A percentile compares a stretch with the other conserved stretches of the same genome.
These are phyloP conservation scores for Lepeophtheirus salmonis DNA, from an alignment of 1,140 invertebrate genomes.

Conservation along the genomic window DNA sequence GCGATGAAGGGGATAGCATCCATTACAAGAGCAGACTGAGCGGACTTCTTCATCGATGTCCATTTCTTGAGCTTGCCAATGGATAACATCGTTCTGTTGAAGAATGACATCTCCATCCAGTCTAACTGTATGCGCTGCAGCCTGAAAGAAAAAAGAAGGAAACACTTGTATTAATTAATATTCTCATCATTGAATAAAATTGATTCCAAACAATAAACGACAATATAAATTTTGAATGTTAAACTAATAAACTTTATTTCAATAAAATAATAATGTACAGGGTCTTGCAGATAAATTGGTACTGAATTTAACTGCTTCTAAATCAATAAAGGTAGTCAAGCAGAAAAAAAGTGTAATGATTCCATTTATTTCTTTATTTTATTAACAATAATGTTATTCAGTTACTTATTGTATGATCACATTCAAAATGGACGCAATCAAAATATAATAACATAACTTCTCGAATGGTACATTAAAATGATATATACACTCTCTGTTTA, in stretches of 20 bases:
- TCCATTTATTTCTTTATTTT: not conserved
- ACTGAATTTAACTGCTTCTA: too few species aligned
- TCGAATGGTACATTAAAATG: too few species aligned
- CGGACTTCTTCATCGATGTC: not conserved
- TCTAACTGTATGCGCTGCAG: conserved; percentile 37
- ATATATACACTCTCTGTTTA: too few species aligned
- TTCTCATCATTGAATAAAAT: not conserved
- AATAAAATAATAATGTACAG: not conserved
- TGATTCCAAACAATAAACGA: too few species aligned
- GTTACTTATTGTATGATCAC: too few species aligned
- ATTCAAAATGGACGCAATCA: too few species aligned
- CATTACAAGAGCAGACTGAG: conserved; percentile 9
- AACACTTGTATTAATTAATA: too few species aligned
- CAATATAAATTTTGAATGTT: not conserved
- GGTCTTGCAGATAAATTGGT: too few species aligned
- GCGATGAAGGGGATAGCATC: not conserved
- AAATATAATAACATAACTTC: too few species aligned
- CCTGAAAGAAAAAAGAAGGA: conserved; percentile 26
- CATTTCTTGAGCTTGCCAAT: conserved; percentile 6
- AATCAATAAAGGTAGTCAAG: too few species aligned
- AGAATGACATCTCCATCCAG: conserved; percentile 41
- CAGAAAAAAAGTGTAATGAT: not conserved
- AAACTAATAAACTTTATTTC: not conserved
- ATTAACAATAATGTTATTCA: too few species aligned
- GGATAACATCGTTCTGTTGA: conserved; percentile 9